These are phyloP conservation scores for Ochotona curzoniae DNA, from an alignment of 2,113 vertebrate genomes.

Conservation along the genomic window DNA sequence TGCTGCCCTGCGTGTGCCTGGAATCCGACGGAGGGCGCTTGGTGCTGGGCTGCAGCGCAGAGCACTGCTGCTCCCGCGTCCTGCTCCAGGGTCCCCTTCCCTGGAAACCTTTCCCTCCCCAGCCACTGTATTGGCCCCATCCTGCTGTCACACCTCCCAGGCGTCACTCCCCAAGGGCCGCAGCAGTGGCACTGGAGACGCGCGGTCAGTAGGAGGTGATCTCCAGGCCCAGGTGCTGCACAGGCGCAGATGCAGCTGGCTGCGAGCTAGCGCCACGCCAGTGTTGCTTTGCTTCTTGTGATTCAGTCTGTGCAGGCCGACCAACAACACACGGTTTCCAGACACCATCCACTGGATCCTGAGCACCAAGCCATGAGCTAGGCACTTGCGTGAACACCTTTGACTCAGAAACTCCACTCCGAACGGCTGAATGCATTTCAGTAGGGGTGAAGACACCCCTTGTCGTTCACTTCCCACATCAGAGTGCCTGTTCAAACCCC, in stretches of 20 bases:
- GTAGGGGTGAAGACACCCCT: too few species aligned
- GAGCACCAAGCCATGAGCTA: neutral
- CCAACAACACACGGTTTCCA: neutral
- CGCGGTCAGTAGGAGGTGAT: neutral
- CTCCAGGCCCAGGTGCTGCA: neutral
- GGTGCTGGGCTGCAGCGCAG: rapidly evolving
- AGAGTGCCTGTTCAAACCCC: too few species aligned
- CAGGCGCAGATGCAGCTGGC: neutral
- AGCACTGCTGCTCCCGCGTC: too few species aligned
- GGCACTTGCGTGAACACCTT: neutral
- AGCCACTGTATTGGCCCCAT: rapidly evolving
- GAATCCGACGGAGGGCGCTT: rapidly evolving
- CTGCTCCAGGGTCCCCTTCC: rapidly evolving
- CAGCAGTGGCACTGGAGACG: neutral
- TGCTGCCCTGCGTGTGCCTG: rapidly evolving
- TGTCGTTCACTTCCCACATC: too few species aligned
- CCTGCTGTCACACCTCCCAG: neutral
- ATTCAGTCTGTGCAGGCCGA: neutral
- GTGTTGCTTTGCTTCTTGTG: neutral
- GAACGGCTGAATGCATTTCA: neutral
- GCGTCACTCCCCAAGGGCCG: rapidly evolving
- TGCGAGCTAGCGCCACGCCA: rapidly evolving
- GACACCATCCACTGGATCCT: neutral
- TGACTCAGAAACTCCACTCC: neutral
- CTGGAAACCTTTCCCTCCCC: rapidly evolving